These are phyloP conservation scores for Zaprionus lachaisei DNA, from an alignment of 1,140 invertebrate species.

Conservation along the genomic window DNA sequence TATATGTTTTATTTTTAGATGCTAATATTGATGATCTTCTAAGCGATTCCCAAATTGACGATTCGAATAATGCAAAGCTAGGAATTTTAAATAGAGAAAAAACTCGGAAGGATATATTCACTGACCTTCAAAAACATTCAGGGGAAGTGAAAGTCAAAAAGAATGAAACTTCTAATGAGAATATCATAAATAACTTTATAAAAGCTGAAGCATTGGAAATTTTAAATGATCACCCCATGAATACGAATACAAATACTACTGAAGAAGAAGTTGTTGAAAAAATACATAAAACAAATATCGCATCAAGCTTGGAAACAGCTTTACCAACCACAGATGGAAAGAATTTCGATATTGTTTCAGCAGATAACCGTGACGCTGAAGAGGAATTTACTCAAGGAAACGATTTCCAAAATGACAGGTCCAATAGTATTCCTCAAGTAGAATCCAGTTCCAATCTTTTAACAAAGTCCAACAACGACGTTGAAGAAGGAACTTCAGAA, in stretches of 20 bases:
- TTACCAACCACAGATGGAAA: not conserved
- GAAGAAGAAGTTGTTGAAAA: not conserved
- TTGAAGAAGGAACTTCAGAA: not conserved
- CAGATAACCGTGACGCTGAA: not conserved
- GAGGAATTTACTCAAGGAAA: not conserved
- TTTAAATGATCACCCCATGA: not conserved
- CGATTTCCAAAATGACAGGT: not conserved
- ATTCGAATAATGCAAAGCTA: not conserved
- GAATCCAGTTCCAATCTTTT: not conserved
- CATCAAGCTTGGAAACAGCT: not conserved
- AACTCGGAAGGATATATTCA: not conserved
- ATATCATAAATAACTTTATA: not conserved
- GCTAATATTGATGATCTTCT: not conserved
- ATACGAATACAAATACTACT: too few species aligned
- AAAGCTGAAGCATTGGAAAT: not conserved
- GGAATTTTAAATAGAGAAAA: slow-evolving; percentile 8
- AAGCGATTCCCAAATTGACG: not conserved
- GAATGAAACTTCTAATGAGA: not conserved
- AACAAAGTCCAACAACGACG: not conserved
- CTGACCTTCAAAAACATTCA: not conserved
- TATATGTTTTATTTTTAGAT: not conserved
- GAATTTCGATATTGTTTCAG: not conserved
- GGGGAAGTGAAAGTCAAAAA: not conserved
- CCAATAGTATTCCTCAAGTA: not conserved
- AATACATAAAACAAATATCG: not conserved